phyloP scores from a whole-genome alignment of 35 echinoderm and acorn worm species.

The Amphiura filiformis region DNA sequence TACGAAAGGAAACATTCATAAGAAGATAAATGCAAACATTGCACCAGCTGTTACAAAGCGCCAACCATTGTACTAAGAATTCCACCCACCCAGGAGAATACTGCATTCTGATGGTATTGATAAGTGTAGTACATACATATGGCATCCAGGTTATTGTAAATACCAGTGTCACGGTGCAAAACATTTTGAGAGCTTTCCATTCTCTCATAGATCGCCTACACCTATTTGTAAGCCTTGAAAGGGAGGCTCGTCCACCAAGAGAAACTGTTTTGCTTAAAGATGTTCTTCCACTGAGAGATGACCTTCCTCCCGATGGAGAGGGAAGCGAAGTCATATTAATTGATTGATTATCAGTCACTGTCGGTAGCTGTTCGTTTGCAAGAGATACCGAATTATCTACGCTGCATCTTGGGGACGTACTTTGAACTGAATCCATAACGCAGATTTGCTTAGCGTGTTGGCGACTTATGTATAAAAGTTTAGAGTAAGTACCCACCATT shows the following conservation, averaged over 20 bases:
- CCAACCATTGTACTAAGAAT: not conserved
- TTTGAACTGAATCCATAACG: not conserved
- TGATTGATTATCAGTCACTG: too few relatives aligned
- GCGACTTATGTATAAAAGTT: not conserved
- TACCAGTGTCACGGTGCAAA: not conserved
- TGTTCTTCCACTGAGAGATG: too few relatives aligned
- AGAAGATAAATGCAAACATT: not conserved
- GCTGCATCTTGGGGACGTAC: too few relatives aligned
- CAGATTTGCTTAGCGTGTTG: not conserved
- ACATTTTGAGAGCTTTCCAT: not conserved
- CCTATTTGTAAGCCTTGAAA: too few relatives aligned
- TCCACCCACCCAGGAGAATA: not conserved
- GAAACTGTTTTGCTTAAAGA: too few relatives aligned
- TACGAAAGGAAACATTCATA: not conserved
- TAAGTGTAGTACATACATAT: not conserved
- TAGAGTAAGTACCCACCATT: not conserved
- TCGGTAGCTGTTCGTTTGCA: too few relatives aligned
- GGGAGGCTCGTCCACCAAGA: too few relatives aligned
- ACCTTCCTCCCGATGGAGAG: too few relatives aligned
- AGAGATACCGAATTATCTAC: too few relatives aligned
- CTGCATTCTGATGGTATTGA: not conserved
- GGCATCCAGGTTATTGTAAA: not conserved
- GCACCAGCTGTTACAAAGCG: not conserved
- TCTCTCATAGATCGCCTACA: not conserved
- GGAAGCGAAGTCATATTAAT: too few relatives aligned